Conservation (phyloP, 2,113 vertebrate species). For the Coturnix japonica region DNA sequence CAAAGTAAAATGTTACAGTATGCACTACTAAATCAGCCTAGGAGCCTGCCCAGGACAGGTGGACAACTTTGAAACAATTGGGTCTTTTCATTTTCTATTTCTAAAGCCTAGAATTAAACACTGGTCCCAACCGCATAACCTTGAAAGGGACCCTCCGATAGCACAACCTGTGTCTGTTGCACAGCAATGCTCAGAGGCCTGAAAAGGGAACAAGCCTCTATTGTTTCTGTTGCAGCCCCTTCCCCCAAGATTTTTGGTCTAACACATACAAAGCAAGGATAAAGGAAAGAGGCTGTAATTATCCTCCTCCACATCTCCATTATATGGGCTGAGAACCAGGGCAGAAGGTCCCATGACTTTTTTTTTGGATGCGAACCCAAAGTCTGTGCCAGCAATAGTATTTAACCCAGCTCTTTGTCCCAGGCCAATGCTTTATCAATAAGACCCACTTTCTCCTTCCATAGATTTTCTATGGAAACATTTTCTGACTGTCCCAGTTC, state of each 20-base stretch:
- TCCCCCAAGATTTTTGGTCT: slow-evolving; percentile 2
- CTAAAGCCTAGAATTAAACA: slow-evolving; percentile 33
- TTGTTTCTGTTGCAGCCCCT: slow-evolving; percentile 7
- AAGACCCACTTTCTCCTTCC: neutral
- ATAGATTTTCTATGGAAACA: neutral
- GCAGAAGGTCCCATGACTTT: slow-evolving; percentile 34
- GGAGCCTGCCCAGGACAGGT: neutral
- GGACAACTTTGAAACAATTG: slow-evolving; percentile 14
- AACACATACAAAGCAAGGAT: slow-evolving; percentile 12
- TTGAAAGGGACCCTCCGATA: slow-evolving; percentile 8
- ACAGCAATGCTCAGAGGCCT: neutral
- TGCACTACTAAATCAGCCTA: neutral
- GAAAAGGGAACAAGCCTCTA: slow-evolving; percentile 11
- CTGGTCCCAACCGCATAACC: neutral
- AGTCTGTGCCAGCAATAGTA: slow-evolving; percentile 28
- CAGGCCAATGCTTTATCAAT: neutral
- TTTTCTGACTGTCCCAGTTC: neutral
- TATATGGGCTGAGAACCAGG: slow-evolving; percentile 32
- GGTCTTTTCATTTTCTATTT: slow-evolving; percentile 32
- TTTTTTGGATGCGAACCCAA: neutral
- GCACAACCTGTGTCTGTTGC: slow-evolving; percentile 30
- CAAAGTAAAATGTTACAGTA: neutral
- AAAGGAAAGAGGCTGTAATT: slow-evolving; percentile 29
- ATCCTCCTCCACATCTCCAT: slow-evolving; percentile 14
- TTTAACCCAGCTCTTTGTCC: slow-evolving; percentile 29